phyloP scores from a whole-genome alignment of 2,888 invertebrate genomes.

The Hedychridium roseum region DNA sequence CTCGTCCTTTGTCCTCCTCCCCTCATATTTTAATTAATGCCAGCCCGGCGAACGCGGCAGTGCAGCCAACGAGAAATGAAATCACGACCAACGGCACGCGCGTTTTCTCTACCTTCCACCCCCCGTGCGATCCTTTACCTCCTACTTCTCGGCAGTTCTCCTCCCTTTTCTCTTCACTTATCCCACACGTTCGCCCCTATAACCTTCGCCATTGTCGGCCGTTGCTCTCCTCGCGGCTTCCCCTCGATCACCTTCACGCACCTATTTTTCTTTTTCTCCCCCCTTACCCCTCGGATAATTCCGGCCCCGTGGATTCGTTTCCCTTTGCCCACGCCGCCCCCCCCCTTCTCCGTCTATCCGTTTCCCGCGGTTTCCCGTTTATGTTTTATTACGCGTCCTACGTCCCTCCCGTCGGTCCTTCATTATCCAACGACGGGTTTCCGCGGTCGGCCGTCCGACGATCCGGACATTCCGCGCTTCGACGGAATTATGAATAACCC shows the following conservation, averaged over 20 bases:
- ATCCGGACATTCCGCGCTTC: constrained; percentile 16
- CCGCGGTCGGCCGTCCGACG: constrained; percentile 10
- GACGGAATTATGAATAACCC: constrained; percentile 23
- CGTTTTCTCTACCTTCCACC: constrained; percentile 1
- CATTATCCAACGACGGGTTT: constrained; percentile 7
- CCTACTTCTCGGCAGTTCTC: neutral
- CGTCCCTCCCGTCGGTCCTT: too few species aligned
- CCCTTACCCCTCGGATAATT: too few species aligned
- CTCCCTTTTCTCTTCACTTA: too few species aligned
- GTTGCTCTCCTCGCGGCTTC: constrained; percentile 2
- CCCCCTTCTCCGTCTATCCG: constrained; percentile 17
- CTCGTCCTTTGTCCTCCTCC: constrained; percentile 24
- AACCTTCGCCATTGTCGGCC: constrained; percentile 4
- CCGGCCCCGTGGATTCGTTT: too few species aligned
- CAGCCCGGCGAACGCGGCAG: constrained; percentile 36
- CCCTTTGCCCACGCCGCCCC: constrained; percentile 12
- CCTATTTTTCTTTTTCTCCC: constrained; percentile 1
- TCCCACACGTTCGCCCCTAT: too few species aligned
- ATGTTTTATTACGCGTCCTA: neutral
- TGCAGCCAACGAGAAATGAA: constrained; percentile 38
- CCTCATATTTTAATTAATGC: constrained; percentile 52
- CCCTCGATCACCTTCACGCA: constrained; percentile 10
- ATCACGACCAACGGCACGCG: constrained; percentile 27
- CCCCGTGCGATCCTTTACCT: neutral
- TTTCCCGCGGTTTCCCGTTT: constrained; percentile 4